Evolutionary conservation across 2,113 vertebrate species (phyloP).

Genomic region (Falco punctatus): DNA sequence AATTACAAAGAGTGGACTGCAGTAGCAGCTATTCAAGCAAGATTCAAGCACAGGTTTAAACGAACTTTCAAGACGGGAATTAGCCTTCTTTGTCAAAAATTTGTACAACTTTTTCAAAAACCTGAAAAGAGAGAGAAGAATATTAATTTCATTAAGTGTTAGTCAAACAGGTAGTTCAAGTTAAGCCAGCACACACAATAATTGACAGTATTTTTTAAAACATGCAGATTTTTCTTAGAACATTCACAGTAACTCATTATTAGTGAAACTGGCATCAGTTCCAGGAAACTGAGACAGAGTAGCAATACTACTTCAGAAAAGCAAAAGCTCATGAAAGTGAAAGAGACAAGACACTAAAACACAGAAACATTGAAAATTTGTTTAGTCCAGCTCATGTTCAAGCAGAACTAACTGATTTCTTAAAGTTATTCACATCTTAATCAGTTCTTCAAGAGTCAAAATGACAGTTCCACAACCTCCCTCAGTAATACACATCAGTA

Average conservation of each 20-base stretch:
- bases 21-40: constrained; percentile 79
- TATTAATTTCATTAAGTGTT: not conserved
- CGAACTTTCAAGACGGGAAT: constrained; percentile 43
- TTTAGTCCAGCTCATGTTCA: not conserved
- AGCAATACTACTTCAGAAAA: not conserved
- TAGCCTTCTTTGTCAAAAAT: constrained; percentile 90
- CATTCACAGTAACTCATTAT: not conserved
- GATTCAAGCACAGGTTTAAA: constrained; percentile 75
- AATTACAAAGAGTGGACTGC: constrained; percentile 69
- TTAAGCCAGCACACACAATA: not conserved
- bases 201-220: not conserved
- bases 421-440: not conserved
- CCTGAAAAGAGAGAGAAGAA: constrained; percentile 76
- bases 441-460: not conserved
- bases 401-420: constrained; percentile 28
- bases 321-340: not conserved
- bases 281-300: not conserved
- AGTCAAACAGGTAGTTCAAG: not conserved
- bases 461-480: not conserved
- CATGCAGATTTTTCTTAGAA: not conserved
- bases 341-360: not conserved
- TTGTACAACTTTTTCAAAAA: constrained; percentile 90
- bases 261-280: not conserved
- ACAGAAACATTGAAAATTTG: not conserved
- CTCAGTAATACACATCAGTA: not conserved